phyloP scores from a whole-genome alignment of 2,797 vertebrate species.

The Aerospiza tachiro region DNA sequence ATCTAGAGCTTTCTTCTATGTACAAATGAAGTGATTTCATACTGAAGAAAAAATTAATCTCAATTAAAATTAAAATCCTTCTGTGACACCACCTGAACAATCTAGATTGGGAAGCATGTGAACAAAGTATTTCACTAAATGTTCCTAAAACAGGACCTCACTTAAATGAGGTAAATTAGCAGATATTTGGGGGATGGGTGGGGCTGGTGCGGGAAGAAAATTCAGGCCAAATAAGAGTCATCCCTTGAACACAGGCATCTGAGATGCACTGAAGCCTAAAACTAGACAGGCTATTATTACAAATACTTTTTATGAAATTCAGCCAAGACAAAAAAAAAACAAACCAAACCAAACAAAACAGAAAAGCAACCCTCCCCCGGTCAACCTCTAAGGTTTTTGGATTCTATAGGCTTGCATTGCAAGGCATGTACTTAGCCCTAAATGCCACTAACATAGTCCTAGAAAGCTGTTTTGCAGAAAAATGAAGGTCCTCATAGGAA shows the following conservation, averaged over 20 bases:
- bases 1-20: background rate
- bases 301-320: background rate
- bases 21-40: background rate
- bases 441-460: background rate
- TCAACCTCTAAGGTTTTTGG: background rate
- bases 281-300: background rate
- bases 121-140: background rate
- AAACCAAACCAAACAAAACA: background rate
- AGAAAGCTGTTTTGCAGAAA: background rate
- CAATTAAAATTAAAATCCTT: background rate
- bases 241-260: background rate
- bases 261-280: background rate
- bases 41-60: background rate
- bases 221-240: background rate
- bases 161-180: background rate
- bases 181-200: background rate
- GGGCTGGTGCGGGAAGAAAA: no score
- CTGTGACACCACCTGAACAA: background rate
- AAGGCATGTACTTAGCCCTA: background rate
- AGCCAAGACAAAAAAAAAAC: background rate
- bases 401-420: background rate
- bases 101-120: background rate
- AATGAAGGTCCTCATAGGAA: background rate
- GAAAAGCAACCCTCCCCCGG: background rate
- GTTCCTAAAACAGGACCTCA: background rate